These are phyloP conservation scores for Catocala fraxini DNA, from an alignment of 2,888 invertebrate species.

Conservation along the genomic window DNA sequence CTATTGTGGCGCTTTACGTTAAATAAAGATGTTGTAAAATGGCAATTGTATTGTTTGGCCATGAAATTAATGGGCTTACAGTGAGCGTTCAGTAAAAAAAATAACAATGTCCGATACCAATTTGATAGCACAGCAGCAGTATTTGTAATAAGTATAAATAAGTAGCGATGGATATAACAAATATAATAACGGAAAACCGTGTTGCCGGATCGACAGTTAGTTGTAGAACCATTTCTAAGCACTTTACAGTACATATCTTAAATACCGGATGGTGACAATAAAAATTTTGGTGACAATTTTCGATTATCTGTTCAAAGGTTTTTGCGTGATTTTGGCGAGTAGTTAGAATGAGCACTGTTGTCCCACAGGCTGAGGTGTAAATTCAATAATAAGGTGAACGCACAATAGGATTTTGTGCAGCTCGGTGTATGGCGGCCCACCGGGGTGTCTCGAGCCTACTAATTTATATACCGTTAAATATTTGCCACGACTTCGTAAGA, in stretches of 20 bases:
- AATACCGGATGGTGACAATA: constrained; percentile 45
- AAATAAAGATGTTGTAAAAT: constrained; percentile 30
- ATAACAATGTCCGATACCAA: constrained; percentile 5
- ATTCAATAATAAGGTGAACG: constrained; percentile 72
- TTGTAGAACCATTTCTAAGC: constrained; percentile 20
- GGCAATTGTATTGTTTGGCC: constrained; percentile 34
- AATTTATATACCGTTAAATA: constrained; percentile 76
- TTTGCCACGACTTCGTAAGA: constrained; percentile 65
- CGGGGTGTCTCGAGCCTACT: constrained; percentile 59
- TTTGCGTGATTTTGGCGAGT: constrained; percentile 55
- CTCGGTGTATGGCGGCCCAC: constrained; percentile 56
- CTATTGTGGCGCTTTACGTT: constrained; percentile 38
- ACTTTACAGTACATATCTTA: constrained; percentile 16
- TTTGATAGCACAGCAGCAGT: constrained; percentile 4
- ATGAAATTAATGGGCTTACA: constrained; percentile 28
- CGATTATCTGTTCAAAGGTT: constrained; percentile 54
- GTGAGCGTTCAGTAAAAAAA: constrained; percentile 20
- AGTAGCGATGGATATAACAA: constrained; percentile 1
- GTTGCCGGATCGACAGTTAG: constrained; percentile 10
- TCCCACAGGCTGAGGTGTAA: constrained; percentile 71
- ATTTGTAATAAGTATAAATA: not conserved
- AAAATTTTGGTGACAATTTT: constrained; percentile 49
- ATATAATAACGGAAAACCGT: not conserved
- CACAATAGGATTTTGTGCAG: constrained; percentile 64
- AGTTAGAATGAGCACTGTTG: constrained; percentile 52